Percentiles rank a stretch among this genome's conserved stretches.
phyloP scores from a whole-genome alignment of 2,113 vertebrate species.

The Euleptes europaea region DNA sequence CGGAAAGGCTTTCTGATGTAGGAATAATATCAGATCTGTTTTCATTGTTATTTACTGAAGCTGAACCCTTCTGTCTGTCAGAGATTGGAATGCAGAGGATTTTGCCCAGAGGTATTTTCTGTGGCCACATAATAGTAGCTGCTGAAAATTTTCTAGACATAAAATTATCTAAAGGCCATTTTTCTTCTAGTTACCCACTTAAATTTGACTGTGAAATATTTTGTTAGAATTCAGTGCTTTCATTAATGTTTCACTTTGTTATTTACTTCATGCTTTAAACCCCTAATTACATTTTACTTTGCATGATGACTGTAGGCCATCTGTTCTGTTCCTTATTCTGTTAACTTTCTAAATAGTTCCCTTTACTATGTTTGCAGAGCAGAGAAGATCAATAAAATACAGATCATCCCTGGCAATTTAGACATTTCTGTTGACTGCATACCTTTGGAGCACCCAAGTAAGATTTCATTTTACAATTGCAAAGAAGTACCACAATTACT shows the following conservation, averaged over 20 bases:
- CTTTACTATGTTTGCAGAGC: conserved; percentile 79
- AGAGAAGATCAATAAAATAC: conserved; percentile 94
- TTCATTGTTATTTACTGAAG: not conserved
- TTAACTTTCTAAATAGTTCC: conserved; percentile 28
- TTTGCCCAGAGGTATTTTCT: not conserved
- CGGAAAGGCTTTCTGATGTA: not conserved
- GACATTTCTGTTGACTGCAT: conserved; percentile 89
- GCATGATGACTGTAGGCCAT: not conserved
- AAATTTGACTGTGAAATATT: not conserved
- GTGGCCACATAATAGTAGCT: not conserved
- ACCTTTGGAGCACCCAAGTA: conserved; percentile 95
- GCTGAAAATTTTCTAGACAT: not conserved
- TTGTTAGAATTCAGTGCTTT: not conserved
- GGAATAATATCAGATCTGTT: not conserved
- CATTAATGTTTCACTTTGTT: not conserved
- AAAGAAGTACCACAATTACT: not conserved
- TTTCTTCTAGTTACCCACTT: not conserved
- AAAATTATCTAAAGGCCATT: not conserved
- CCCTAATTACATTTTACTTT: not conserved
- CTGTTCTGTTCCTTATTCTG: not conserved
- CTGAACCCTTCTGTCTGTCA: not conserved
- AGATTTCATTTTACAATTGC: conserved; percentile 45
- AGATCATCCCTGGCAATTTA: conserved; percentile 91
- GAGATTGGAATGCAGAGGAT: not conserved
- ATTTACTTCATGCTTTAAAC: not conserved